These are phyloP conservation scores for Antheraea assamensis DNA, from an alignment of 2,888 invertebrate species.

Conservation along the genomic window DNA sequence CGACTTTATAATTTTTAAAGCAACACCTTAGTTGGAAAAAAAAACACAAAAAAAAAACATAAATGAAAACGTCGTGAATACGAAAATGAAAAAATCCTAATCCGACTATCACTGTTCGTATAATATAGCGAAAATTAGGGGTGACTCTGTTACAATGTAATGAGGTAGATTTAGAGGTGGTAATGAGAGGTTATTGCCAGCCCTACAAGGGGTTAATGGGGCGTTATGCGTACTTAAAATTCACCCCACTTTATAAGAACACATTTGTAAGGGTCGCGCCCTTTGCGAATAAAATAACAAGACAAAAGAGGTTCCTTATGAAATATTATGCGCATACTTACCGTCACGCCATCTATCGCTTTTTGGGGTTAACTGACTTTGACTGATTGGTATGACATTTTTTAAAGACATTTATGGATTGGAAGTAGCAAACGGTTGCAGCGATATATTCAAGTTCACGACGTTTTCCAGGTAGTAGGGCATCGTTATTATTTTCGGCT, in stretches of 20 bases:
- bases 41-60: background rate
- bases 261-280: background rate
- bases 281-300: background rate
- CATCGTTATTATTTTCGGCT: too few species aligned
- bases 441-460: too few species aligned
- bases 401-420: background rate
- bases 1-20: background rate
- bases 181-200: slow-evolving; percentile 20
- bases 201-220: slow-evolving; percentile 22
- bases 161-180: slow-evolving; percentile 9
- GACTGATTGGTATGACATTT: background rate
- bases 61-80: background rate
- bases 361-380: background rate
- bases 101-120: background rate
- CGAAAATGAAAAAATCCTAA: background rate
- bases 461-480: too few species aligned
- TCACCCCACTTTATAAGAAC: slow-evolving; percentile 6
- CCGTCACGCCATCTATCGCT: background rate
- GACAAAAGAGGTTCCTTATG: slow-evolving; percentile 12
- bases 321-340: background rate
- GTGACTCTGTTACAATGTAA: slow-evolving; percentile 19
- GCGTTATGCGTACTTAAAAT: slow-evolving; percentile 20
- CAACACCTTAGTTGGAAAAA: background rate
- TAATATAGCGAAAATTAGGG: slow-evolving; percentile 4
- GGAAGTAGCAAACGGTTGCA: background rate